Evolutionary conservation across 92 coral and sea anemone genomes (phyloP), one percentile per base, ranked within the genome.

Genomic region (Palythoa caribaeorum): DNA sequence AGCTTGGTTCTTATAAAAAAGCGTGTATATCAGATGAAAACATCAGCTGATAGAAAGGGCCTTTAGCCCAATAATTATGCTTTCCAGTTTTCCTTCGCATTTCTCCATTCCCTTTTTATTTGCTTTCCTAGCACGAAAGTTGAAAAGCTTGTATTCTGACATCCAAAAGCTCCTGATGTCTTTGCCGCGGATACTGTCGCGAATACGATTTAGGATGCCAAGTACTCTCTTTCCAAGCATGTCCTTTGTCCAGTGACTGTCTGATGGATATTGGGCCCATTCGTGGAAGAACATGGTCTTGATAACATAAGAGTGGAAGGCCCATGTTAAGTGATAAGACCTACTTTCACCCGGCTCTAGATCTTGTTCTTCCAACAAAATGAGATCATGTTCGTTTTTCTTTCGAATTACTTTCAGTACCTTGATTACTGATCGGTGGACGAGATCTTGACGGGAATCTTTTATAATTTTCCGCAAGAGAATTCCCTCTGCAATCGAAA

Each of bases 201-300:
- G 85, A 7, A 91, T 83, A 39, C 91, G 89, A 76, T 57, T 37
- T 13, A 91, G 68, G 66, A 88, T 88, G 3, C 81, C 73, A 3
- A 54, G 38, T 1, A 91, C 81, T 72, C 91, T 89, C 21, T 83
- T 8, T 11, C 75, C 78, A 9, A 91, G 88, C 65, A 83, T 55
- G 55, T 87, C 86, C 21, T 52, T 54, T 1, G 44, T 77, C 93
- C 93, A 88, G 72, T 53, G 35, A 1, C 51, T 28, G 10, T 88
- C 93, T 53, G 39, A 10, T 9, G 93, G 93, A 57, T 68, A 88
- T 35, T 91, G 83, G 17, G 84, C 63, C 91, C 93, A 91, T 62
- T 91, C 93, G 70, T 77, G 91, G 35, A 91, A 81, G 28, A 91
- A 91, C 93, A 88, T 91, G 28, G 93, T 91, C 83, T 88, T 91